A percentile compares a stretch with the other conserved stretches of the same genome.
These are phyloP conservation scores for Hyperoplus immaculatus DNA, from an alignment of 2,797 vertebrate genomes.

Conservation along the genomic window DNA sequence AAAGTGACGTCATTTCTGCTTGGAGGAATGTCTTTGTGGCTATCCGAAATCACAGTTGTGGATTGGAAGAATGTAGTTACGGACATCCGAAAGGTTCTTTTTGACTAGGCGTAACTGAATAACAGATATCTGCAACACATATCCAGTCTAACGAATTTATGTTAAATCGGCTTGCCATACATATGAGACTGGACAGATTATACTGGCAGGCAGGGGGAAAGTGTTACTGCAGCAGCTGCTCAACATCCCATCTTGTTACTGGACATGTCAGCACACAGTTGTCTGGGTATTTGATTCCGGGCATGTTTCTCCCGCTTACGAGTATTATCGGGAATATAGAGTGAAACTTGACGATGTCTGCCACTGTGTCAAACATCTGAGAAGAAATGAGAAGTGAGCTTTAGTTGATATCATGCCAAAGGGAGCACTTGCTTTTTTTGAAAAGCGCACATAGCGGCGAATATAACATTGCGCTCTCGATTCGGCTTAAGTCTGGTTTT, in stretches of 20 bases:
- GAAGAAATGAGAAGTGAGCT: constrained; percentile 11
- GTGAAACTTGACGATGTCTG: constrained; percentile 92
- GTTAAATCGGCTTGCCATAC: too few relatives aligned
- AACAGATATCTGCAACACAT: too few relatives aligned
- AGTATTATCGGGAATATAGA: constrained; percentile 88
- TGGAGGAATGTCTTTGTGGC: too few relatives aligned
- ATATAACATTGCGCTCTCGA: too few relatives aligned
- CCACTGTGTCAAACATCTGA: constrained; percentile 91
- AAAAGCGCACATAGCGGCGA: background rate
- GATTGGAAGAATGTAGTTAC: too few relatives aligned
- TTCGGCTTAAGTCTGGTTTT: too few relatives aligned
- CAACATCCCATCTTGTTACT: constrained; percentile 73
- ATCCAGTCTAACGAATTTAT: too few relatives aligned
- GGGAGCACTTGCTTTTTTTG: background rate
- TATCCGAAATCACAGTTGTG: too few relatives aligned
- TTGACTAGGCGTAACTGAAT: too few relatives aligned
- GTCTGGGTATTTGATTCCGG: constrained; percentile 65
- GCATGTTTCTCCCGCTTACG: constrained; percentile 86
- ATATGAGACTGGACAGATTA: background rate
- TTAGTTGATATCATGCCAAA: background rate
- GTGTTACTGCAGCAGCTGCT: constrained; percentile 63
- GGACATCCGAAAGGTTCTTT: too few relatives aligned
- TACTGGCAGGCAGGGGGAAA: background rate
- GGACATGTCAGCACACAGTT: constrained; percentile 86
- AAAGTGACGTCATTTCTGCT: too few relatives aligned